Conservation (phyloP, 2,113 vertebrate genomes). For the Peucedramus taeniatus region DNA sequence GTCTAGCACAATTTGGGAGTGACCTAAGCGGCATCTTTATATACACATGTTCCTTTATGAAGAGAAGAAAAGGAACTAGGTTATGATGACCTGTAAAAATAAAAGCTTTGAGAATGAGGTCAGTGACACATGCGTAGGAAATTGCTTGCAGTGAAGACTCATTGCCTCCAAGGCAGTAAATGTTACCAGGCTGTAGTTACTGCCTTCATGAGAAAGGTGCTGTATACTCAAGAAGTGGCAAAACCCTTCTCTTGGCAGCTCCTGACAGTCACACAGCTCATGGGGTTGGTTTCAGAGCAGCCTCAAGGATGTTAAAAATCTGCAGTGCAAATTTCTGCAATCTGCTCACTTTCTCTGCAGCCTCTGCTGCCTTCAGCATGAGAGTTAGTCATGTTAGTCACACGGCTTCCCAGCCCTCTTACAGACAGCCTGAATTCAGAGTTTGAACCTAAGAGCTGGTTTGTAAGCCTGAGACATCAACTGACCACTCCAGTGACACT, state of each 20-base stretch:
- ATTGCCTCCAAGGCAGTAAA: not conserved
- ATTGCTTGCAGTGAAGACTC: not conserved
- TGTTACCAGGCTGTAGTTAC: not conserved
- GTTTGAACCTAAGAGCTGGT: not conserved
- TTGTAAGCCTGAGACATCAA: not conserved
- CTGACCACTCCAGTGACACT: not conserved
- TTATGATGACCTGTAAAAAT: slow-evolving; percentile 11
- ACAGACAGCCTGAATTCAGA: not conserved
- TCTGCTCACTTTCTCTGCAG: not conserved
- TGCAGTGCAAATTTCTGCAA: not conserved
- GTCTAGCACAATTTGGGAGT: not conserved
- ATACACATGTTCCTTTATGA: not conserved
- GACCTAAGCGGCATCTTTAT: not conserved
- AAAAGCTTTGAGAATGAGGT: slow-evolving; percentile 29
- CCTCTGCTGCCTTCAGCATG: not conserved
- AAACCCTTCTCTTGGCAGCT: not conserved
- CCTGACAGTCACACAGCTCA: not conserved
- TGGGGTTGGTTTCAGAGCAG: not conserved
- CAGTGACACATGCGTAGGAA: not conserved
- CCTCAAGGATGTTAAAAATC: not conserved
- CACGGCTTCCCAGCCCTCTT: not conserved
- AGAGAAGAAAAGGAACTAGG: not conserved
- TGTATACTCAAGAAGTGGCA: not conserved
- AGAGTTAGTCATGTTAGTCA: not conserved
- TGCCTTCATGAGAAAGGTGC: not conserved